phyloP scores from a whole-genome alignment of 2,888 invertebrate species.

The Diaperis boleti region DNA sequence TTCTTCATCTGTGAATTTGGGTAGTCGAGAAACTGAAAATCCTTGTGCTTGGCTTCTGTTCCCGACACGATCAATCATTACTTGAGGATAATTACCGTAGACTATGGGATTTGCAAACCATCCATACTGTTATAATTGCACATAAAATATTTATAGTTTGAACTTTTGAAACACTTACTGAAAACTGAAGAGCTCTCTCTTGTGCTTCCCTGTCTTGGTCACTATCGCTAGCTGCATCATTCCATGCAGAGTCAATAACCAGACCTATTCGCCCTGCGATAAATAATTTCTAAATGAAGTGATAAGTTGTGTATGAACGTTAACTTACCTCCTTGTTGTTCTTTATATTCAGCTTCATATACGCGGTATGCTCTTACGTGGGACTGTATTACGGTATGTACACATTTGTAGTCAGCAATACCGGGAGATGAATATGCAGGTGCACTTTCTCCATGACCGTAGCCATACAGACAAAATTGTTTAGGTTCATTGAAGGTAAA shows the following conservation, averaged over 20 bases:
- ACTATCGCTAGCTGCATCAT: constrained; percentile 71
- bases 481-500: constrained; percentile 69
- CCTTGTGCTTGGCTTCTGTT: constrained; percentile 72
- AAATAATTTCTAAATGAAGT: background rate
- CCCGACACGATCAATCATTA: constrained; percentile 73
- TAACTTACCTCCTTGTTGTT: constrained; percentile 69
- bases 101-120: constrained; percentile 70
- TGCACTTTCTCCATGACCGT: constrained; percentile 52
- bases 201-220: constrained; percentile 71
- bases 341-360: constrained; percentile 72
- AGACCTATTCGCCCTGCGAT: background rate
- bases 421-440: constrained; percentile 56
- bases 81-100: constrained; percentile 75
- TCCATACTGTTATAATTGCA: background rate
- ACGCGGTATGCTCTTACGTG: constrained; percentile 77
- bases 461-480: constrained; percentile 52
- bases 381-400: constrained; percentile 75
- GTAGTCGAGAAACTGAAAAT: constrained; percentile 72
- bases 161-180: constrained; percentile 61
- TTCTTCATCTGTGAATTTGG: constrained; percentile 73
- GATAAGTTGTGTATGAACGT: background rate
- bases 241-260: constrained; percentile 73
- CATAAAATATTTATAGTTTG: too few species aligned
- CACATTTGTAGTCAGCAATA: constrained; percentile 74
- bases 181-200: constrained; percentile 69